Conservation (phyloP, 2,113 vertebrate species). For the Australoheros scitulus region DNA sequence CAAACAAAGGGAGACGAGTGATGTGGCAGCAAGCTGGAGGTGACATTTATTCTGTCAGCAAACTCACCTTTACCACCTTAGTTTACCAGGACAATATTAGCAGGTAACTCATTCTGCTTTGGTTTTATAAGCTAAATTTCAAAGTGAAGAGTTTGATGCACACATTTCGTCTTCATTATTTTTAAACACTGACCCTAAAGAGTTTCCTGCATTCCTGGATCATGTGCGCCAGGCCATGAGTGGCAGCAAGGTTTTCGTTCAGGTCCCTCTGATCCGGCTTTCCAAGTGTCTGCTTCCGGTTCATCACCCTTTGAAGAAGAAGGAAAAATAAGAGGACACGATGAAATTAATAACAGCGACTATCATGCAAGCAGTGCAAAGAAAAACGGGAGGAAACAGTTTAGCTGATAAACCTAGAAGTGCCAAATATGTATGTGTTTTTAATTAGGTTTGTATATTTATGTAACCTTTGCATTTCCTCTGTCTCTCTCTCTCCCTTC, state of each 20-base stretch:
- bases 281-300: slow-evolving; percentile 93
- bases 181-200: slow-evolving; percentile 87
- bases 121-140: not conserved
- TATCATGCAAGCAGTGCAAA: not conserved
- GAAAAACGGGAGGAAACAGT: not conserved
- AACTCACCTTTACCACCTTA: not conserved
- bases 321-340: not conserved
- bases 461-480: slow-evolving; percentile 42
- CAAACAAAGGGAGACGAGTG: slow-evolving; percentile 26
- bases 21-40: slow-evolving; percentile 4
- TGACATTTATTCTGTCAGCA: slow-evolving; percentile 1
- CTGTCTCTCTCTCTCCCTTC: slow-evolving; percentile 33
- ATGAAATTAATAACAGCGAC: slow-evolving; percentile 16
- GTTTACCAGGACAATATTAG: not conserved
- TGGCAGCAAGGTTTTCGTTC: slow-evolving; percentile 95
- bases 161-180: not conserved
- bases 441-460: slow-evolving; percentile 42
- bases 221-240: slow-evolving; percentile 96
- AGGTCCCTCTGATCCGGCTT: slow-evolving; percentile 98
- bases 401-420: not conserved
- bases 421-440: not conserved
- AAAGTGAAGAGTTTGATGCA: not conserved
- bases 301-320: slow-evolving; percentile 87
- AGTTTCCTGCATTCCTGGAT: slow-evolving; percentile 94
- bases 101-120: not conserved